Evolutionary conservation across 2,888 invertebrate species (phyloP), one percentile per base, ranked within the genome.

Genomic region (Pherbina coryleti): DNA sequence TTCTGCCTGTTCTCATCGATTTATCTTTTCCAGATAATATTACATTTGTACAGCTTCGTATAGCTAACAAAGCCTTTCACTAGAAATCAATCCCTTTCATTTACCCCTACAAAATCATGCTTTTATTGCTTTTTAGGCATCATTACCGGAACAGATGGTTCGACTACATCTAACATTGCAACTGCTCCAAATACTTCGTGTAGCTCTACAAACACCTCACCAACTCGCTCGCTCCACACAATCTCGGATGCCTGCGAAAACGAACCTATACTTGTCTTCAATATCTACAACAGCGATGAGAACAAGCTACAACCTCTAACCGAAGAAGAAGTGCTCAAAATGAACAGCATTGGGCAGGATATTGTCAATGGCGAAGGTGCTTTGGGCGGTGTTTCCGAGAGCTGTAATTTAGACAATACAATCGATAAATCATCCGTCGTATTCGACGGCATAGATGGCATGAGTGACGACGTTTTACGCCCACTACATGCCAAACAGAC

Each of bases 261-360:
- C 28, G 91, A 91, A 79, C 90, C 91, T 4, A 94, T 95, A n/a
- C 89, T 95, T 28, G 92, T 95, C 57, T 93, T 96, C 83, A 93
- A 94, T 25, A 91, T 95, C 75, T 92, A 91, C 19, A 90, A 91
- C 74, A 91, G 90, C 25, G 90, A 91, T 34, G 91, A 91, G 53
- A 93, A 93, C 82, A 93, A 92, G 81, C 91, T 94, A 19, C 94
- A 94, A 34, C 91, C 94, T 82, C 86, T 93, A 11, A 91, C 93
- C 5, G 94, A 94, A 87, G 92, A 93, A 78, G 93, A 93, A 88
- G 92, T 93, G 71, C 78, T 89, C 3, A 90, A 90, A 82, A 89
- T 90, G 89, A 90, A 89, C 83, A 88, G 87, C 77, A 89, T 88
- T 51, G 89, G 90, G 0, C 88, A 87, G 79, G 88, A 88, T 77